Percentiles rank a stretch among this genome's conserved stretches.
phyloP scores from a whole-genome alignment of 2,888 invertebrate species.

The Aproaerema taeniolella region DNA sequence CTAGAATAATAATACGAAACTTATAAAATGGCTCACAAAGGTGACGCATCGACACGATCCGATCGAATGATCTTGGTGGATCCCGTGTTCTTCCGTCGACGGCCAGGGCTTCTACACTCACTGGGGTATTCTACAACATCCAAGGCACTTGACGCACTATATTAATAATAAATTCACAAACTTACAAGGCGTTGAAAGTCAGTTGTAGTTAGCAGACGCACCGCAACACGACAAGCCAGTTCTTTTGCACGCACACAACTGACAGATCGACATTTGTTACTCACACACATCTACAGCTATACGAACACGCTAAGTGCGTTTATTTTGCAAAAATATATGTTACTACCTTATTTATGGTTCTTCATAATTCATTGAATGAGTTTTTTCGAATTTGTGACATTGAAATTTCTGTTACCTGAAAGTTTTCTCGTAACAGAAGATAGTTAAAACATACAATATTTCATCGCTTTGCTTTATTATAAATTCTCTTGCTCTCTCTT shows the following conservation, averaged over 20 bases:
- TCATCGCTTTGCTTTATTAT: too few species aligned
- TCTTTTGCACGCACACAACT: conserved; percentile 52
- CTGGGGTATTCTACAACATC: conserved; percentile 22
- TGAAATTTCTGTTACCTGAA: too few species aligned
- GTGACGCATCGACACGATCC: conserved; percentile 76
- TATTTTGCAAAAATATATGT: neutral
- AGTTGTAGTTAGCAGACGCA: conserved; percentile 71
- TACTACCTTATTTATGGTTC: too few species aligned
- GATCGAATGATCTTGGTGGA: conserved; percentile 60
- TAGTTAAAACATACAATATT: too few species aligned
- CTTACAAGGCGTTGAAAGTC: conserved; percentile 76
- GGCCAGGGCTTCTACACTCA: conserved; percentile 25
- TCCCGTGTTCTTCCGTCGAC: conserved; percentile 26
- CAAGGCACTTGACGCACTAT: conserved; percentile 48
- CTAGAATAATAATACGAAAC: conserved; percentile 45
- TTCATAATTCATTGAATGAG: too few species aligned
- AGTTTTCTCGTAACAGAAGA: too few species aligned
- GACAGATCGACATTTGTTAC: conserved; percentile 15
- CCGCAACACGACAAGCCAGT: conserved; percentile 69
- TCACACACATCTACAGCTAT: conserved; percentile 25
- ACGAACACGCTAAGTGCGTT: neutral
- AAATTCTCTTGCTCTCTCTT: too few species aligned
- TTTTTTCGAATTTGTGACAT: too few species aligned
- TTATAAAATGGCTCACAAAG: conserved; percentile 72
- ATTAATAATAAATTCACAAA: conserved; percentile 58